Percentiles rank a stretch among this genome's conserved stretches.
Conservation (phyloP, 2,888 invertebrate species). For the Carcina quercana region DNA sequence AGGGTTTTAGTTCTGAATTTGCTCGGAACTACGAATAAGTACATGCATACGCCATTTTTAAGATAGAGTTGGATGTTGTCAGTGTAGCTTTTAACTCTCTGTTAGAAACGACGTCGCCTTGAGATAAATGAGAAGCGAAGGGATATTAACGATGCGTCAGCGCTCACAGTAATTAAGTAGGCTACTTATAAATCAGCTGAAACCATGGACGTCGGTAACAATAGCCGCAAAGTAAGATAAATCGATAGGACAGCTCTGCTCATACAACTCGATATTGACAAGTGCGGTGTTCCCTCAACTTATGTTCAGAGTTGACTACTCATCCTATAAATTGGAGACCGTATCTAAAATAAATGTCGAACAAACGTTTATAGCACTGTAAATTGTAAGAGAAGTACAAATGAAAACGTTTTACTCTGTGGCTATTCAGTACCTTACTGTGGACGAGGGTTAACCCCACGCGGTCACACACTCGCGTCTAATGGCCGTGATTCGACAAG, state of each 20-base stretch:
- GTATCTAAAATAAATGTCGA: background rate
- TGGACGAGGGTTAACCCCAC: conserved; percentile 55
- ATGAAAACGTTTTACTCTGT: conserved; percentile 37
- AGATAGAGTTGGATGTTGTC: conserved; percentile 31
- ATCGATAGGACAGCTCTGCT: conserved; percentile 59
- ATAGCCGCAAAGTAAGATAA: conserved; percentile 69
- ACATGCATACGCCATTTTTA: conserved; percentile 30
- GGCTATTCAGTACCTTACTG: conserved; percentile 40
- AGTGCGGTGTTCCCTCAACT: conserved; percentile 42
- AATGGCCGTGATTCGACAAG: conserved; percentile 76
- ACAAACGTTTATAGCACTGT: conserved; percentile 15
- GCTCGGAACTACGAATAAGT: no score
- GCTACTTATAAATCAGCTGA: conserved; percentile 65
- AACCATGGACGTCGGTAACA: conserved; percentile 56
- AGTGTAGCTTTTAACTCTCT: no score
- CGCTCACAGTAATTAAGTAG: conserved; percentile 59
- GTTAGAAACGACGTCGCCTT: conserved; percentile 29
- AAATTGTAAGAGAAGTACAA: conserved; percentile 9
- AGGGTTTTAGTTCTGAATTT: conserved; percentile 32
- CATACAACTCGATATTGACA: conserved; percentile 62
- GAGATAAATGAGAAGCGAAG: conserved; percentile 43
- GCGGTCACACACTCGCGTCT: conserved; percentile 72
- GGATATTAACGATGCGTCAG: conserved; percentile 56
- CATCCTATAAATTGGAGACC: no score
- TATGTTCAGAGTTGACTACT: conserved; percentile 35